A percentile compares a stretch with the other conserved stretches of the same genome.
Evolutionary conservation across 2,888 invertebrate genomes (phyloP).

Genomic region (Leptogaster cylindrica): DNA sequence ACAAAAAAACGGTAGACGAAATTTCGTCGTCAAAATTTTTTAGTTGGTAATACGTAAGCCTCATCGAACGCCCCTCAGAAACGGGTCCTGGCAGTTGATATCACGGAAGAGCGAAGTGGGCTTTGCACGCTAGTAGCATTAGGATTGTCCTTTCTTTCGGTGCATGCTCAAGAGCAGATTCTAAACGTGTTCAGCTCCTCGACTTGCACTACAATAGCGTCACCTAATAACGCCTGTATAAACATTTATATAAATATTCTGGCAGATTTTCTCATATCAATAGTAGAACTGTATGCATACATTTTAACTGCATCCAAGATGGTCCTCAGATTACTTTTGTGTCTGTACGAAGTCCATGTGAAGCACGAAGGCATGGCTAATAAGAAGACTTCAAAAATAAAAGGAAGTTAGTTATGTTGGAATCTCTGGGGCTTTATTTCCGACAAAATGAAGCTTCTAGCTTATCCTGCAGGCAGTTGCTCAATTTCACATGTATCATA

Average conservation of each 20-base stretch:
- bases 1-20: too few relatives aligned
- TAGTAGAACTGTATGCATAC: too few relatives aligned
- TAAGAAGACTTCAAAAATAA: neutral
- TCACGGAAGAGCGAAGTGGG: too few relatives aligned
- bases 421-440: neutral
- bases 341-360: neutral
- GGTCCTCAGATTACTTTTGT: neutral
- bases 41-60: too few relatives aligned
- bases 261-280: neutral
- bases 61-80: too few relatives aligned
- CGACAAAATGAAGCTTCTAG: neutral
- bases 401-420: neutral
- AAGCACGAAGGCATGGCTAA: conserved; percentile 2
- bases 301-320: too few relatives aligned
- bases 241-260: neutral
- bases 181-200: too few relatives aligned
- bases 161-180: neutral
- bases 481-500: neutral
- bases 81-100: too few relatives aligned
- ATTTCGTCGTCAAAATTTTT: too few relatives aligned
- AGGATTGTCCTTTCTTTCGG: neutral
- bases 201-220: neutral
- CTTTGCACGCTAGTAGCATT: neutral
- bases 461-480: neutral
- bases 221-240: neutral